These are phyloP conservation scores for Tipula lateralis DNA, from an alignment of 2,888 invertebrate genomes.

Conservation along the genomic window DNA sequence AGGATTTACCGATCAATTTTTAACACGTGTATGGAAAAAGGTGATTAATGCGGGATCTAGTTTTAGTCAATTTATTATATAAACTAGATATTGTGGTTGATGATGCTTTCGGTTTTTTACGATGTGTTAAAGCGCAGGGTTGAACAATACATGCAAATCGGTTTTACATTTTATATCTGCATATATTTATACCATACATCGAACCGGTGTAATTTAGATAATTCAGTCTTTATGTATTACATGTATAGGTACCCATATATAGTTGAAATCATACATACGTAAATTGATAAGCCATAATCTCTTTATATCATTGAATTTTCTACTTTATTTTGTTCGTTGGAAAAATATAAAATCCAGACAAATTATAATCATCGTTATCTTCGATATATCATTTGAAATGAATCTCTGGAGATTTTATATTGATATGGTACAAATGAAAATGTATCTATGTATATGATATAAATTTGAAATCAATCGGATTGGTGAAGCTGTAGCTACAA, in stretches of 20 bases:
- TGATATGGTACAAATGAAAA: background rate
- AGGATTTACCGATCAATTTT: too few species aligned
- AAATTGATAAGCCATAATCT: background rate
- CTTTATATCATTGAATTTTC: background rate
- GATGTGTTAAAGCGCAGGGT: too few species aligned
- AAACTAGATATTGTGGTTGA: too few species aligned
- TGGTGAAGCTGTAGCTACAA: background rate
- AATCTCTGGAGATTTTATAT: background rate
- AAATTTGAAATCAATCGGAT: background rate
- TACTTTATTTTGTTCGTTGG: background rate
- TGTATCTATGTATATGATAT: background rate
- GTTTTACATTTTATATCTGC: too few species aligned
- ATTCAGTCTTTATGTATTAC: background rate
- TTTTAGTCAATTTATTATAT: too few species aligned
- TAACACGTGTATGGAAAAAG: too few species aligned
- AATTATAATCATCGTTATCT: background rate
- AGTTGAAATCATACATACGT: background rate
- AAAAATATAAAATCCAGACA: background rate
- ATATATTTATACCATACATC: too few species aligned
- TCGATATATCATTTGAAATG: background rate
- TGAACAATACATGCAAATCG: too few species aligned
- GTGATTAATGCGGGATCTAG: too few species aligned
- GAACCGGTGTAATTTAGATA: background rate
- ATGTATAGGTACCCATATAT: background rate
- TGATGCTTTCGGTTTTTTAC: too few species aligned